Evolutionary conservation across 1,140 invertebrate species (phyloP).

Genomic region (Asbolus verrucosus): DNA sequence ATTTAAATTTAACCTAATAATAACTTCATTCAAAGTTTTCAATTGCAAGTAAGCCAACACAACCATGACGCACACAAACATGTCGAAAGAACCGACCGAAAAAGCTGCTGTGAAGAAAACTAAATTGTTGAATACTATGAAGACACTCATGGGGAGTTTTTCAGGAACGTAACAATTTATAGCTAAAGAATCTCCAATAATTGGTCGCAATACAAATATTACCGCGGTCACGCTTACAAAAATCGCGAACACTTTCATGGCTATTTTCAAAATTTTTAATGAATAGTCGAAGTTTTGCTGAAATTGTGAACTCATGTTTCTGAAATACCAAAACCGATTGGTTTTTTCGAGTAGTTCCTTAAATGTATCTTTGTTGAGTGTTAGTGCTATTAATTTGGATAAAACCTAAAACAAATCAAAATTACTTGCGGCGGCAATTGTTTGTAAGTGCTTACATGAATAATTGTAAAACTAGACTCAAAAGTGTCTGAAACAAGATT

Average conservation of each 20-base stretch:
- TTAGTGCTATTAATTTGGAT: conserved; percentile 13
- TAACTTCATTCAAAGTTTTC: background rate
- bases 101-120: conserved; percentile 4
- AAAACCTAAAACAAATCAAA: conserved; percentile 1
- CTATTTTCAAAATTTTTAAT: background rate
- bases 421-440: background rate
- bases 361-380: background rate
- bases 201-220: conserved; percentile 2
- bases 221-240: conserved; percentile 7
- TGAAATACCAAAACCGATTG: background rate
- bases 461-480: conserved; percentile 14
- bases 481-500: conserved; percentile 13
- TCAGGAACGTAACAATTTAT: conserved; percentile 3
- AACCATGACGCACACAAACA: conserved; percentile 21
- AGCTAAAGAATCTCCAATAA: conserved; percentile 7
- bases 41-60: background rate
- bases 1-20: background rate
- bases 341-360: conserved; percentile 2
- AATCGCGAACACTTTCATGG: background rate
- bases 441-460: conserved; percentile 8
- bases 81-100: conserved; percentile 6
- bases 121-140: conserved; percentile 13
- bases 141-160: background rate
- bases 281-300: background rate
- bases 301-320: background rate